A percentile compares a stretch with the other conserved stretches of the same genome.
These are phyloP conservation scores for Cephalopholis sonnerati DNA, from an alignment of 2,113 vertebrate species.

Conservation along the genomic window DNA sequence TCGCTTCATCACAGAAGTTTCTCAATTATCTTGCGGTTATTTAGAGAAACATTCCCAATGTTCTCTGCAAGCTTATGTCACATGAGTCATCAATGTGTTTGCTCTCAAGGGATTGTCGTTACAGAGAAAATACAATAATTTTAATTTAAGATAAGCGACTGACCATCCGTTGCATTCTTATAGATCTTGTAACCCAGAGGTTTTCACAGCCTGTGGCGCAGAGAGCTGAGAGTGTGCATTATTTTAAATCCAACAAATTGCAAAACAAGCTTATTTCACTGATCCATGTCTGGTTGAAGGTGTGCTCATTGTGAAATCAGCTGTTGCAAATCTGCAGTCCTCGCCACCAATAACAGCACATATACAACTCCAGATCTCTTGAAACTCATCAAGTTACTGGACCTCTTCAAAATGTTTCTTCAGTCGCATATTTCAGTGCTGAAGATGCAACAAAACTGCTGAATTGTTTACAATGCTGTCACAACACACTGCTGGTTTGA, in stretches of 20 bases:
- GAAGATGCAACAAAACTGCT: background rate
- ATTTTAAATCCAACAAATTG: slow-evolving; percentile 24
- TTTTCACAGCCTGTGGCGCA: background rate
- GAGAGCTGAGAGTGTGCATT: background rate
- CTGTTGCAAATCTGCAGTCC: background rate
- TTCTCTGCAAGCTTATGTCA: background rate
- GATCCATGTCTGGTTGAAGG: slow-evolving; percentile 3
- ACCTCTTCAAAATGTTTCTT: background rate
- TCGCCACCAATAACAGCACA: background rate
- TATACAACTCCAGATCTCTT: background rate
- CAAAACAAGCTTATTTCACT: slow-evolving; percentile 17
- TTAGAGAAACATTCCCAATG: background rate
- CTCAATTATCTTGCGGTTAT: slow-evolving; percentile 13
- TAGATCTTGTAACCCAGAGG: background rate
- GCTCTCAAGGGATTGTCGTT: background rate
- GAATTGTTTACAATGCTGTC: background rate
- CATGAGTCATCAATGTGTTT: background rate
- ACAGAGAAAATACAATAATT: background rate
- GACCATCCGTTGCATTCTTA: background rate
- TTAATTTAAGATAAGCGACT: background rate
- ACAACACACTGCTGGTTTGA: background rate
- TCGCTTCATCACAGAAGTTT: slow-evolving; percentile 24
- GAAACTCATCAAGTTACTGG: background rate
- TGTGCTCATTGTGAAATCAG: background rate
- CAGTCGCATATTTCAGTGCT: background rate